Evolutionary conservation across 1,140 invertebrate species (phyloP), one percentile per base, ranked within the genome.

Genomic region (Tetramorium alpestre): DNA sequence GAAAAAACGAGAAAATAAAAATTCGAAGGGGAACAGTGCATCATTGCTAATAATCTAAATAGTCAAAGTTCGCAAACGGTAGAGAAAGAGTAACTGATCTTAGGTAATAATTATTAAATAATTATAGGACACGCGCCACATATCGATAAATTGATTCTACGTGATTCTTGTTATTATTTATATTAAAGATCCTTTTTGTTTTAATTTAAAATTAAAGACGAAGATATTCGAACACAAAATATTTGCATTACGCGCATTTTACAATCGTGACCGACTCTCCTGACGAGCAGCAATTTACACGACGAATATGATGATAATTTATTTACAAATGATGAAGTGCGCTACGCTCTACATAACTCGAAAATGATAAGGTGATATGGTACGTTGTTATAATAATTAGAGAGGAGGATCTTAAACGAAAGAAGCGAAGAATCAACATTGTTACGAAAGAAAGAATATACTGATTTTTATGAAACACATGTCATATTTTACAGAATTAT

Each of bases 251-350:
- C 22, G 64, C 10, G 44, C 18, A 33, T 65, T 64, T 22, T 47
- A 41, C 58, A 49, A 38, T 33, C n/a, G 22, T 33, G 62, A 38
- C 49, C 49, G 18, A 77, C 54, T 44, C 51, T 41, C 13, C 69
- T 72, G 47, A 41, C 28, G 62, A 84, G 28, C 44, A 81, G 78
- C 44, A 65, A 54, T 60, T 72, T 78, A 88, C 76, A 89, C 54
- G 60, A 22, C 78, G 78, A 89, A 64, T 67, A 72, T 22, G 41
- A 54, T 65, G 73, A 76, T 80, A 84, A 88, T 62, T 49, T 90
- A 90, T 90, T 85, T 90, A 90, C 88, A 90, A 81, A 82, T 88
- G 89, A 88, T 41, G 75, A 73, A 41, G 33, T 58, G 33, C 62
- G 28, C 44, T 78, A 69, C 16, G 64, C 51, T 73, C 67, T 67